phyloP scores from a whole-genome alignment of 2,888 invertebrate species.

The Sepiola atlantica region DNA sequence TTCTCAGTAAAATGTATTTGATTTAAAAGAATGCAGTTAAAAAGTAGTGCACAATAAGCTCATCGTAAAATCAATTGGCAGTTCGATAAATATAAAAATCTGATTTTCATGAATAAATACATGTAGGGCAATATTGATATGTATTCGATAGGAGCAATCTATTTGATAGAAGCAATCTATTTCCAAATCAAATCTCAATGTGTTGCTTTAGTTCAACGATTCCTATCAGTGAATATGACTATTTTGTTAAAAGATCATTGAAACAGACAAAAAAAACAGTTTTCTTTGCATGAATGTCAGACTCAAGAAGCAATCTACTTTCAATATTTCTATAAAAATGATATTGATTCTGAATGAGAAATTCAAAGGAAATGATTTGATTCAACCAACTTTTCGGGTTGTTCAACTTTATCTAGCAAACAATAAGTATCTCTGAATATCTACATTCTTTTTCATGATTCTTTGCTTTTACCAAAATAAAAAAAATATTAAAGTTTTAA shows the following conservation, averaged over 20 bases:
- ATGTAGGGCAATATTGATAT: not conserved
- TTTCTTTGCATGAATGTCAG: not conserved
- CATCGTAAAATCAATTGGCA: too few species aligned
- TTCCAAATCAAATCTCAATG: not conserved
- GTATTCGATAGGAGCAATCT: not conserved
- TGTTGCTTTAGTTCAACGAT: not conserved
- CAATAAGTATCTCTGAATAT: too few species aligned
- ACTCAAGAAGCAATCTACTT: not conserved
- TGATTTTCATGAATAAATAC: too few species aligned
- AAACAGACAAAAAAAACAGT: too few species aligned
- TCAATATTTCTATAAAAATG: not conserved
- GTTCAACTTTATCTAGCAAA: not conserved
- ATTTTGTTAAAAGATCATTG: too few species aligned
- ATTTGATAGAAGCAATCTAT: not conserved
- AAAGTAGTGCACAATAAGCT: too few species aligned
- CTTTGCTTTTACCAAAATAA: too few species aligned
- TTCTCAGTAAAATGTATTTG: too few species aligned
- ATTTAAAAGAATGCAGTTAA: too few species aligned
- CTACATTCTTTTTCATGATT: too few species aligned
- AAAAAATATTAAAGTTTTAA: too few species aligned
- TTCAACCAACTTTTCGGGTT: not conserved
- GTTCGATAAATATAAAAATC: too few species aligned
- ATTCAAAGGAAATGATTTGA: not conserved
- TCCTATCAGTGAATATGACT: not conserved
- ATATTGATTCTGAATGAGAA: not conserved